Evolutionary conservation across 2,113 vertebrate species (phyloP).

Genomic region (Mastomys natalensis): DNA sequence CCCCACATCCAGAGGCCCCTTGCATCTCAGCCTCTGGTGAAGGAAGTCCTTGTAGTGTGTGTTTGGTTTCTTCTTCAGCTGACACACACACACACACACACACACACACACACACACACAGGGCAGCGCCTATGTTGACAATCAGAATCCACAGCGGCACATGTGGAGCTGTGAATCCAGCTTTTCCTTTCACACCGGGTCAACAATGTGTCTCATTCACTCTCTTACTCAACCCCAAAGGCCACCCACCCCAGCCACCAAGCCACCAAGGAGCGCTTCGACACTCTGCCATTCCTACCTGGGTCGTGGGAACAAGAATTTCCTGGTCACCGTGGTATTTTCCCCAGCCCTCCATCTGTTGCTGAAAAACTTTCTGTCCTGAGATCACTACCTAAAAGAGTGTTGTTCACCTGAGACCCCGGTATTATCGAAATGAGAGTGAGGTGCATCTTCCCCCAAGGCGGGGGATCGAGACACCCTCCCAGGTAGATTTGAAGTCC

Average conservation of each 20-base stretch:
- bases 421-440: background rate
- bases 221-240: background rate
- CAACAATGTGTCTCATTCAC: background rate
- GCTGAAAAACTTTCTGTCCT: background rate
- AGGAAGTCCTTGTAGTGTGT: background rate
- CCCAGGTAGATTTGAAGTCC: background rate
- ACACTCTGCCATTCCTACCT: background rate
- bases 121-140: background rate
- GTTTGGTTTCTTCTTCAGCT: background rate
- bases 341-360: background rate
- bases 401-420: background rate
- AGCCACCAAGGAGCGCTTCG: background rate
- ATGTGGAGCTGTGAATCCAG: background rate
- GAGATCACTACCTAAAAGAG: background rate
- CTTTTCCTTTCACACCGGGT: too few relatives aligned
- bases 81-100: background rate
- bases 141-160: background rate
- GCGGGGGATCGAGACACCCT: background rate
- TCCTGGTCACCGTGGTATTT: background rate
- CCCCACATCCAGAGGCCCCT: background rate
- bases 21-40: background rate
- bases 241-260: background rate
- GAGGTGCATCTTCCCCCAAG: background rate
- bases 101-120: background rate
- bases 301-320: background rate